Evolutionary conservation across 2,797 vertebrate genomes (phyloP), one percentile per base, ranked within the genome.

Genomic region (Poeciliopsis infans): DNA sequence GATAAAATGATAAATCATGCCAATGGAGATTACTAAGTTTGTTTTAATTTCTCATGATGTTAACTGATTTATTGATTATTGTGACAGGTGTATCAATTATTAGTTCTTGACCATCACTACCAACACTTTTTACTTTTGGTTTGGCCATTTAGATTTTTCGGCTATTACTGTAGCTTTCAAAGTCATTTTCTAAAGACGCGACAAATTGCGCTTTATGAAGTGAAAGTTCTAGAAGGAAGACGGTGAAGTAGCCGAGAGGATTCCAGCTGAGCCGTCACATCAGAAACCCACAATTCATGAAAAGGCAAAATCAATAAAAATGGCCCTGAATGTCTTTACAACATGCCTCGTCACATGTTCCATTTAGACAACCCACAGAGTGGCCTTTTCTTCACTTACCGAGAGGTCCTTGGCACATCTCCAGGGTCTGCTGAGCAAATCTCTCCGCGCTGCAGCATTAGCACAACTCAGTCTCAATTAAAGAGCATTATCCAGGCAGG

Each of bases 401-500:
- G 72, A 90, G 79, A 83, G 71, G 78, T 80, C 76, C 87, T 88
- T 82, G 78, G 76, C 82, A 80, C 75, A 82, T 87, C 79, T 86
- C 85, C 82, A 83, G 81, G 53, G 85, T 66, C 79, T n/a, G 51
- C 81, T 81, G 75, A 76, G 28, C 61, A 74, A 79, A 77, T 81
- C 75, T 55, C 31, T 59, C 69, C 71, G 75, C 1, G 25, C 76
- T 85, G 80, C 80, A 73, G 80, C 78, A 86, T 85, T 86, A 85
- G 74, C 77, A 75, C 75, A 76, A 57, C 71, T 75, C 85, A 79
- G 85, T 73, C 84, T 82, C 88, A 84, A 92, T 91, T 92, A 93
- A 76, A 79, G 77, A 76, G 75, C 75, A 89, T 92, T 89, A 93
- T 90, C 83, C 31, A 86, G 51, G 80, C 79, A 76, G 89, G 84